Conservation (phyloP, 2,888 invertebrate species). For the Chelonus formosanus region DNA sequence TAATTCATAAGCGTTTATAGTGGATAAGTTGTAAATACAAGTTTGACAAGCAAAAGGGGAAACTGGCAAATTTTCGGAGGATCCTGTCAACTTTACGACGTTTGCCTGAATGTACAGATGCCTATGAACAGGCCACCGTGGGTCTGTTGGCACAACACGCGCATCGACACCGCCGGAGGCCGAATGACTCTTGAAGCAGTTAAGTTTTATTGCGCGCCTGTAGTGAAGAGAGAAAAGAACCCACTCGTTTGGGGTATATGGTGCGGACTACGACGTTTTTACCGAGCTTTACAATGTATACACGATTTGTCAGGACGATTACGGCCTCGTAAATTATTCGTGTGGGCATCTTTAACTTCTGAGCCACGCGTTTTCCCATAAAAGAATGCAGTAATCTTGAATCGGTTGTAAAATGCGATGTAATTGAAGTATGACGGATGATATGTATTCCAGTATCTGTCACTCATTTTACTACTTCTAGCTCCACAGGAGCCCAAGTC, state of each 20-base stretch:
- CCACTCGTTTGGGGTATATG: conserved; percentile 32
- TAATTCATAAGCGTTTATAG: no score
- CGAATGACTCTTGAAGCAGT: conserved; percentile 48
- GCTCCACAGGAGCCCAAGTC: no score
- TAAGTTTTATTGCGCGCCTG: conserved; percentile 59
- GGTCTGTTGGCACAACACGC: conserved; percentile 49
- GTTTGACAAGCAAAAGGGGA: no score
- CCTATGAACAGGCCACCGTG: conserved; percentile 28
- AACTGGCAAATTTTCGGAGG: conserved; percentile 10
- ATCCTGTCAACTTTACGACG: conserved; percentile 17
- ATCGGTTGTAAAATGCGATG: neutral
- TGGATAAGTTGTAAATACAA: no score
- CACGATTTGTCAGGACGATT: conserved; percentile 61
- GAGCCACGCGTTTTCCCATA: conserved; percentile 37
- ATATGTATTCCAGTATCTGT: no score
- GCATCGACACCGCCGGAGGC: conserved; percentile 39
- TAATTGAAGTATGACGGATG: no score
- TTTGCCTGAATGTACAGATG: conserved; percentile 1
- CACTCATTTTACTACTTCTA: no score
- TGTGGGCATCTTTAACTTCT: conserved; percentile 41
- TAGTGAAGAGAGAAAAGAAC: conserved; percentile 38
- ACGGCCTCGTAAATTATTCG: conserved; percentile 58
- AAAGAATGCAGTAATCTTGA: conserved; percentile 10
- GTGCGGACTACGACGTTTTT: conserved; percentile 52
- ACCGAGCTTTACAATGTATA: conserved; percentile 58